A percentile compares a stretch with the other conserved stretches of the same genome.
Evolutionary conservation across 2,888 invertebrate species (phyloP).

Genomic region (Polietes domitor): DNA sequence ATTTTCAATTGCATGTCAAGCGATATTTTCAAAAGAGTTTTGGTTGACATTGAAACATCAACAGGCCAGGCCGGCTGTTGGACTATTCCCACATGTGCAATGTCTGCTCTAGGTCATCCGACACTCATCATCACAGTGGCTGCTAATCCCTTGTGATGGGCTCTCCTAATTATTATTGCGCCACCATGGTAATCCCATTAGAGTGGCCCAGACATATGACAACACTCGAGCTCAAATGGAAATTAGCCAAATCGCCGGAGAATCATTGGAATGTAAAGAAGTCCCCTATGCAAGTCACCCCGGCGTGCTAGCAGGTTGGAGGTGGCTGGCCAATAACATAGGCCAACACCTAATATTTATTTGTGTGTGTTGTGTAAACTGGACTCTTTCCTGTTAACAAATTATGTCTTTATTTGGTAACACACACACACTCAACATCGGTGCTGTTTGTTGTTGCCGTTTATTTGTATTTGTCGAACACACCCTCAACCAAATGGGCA

Average conservation of each 20-base stretch:
- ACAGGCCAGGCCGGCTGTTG: neutral
- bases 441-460: neutral
- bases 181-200: neutral
- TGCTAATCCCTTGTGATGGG: neutral
- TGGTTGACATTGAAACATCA: neutral
- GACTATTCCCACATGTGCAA: neutral
- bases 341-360: neutral
- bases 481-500: constrained; percentile 6
- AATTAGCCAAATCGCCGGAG: neutral
- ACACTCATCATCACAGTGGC: neutral
- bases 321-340: neutral
- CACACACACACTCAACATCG: neutral
- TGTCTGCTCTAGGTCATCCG: neutral
- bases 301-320: neutral
- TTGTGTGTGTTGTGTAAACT: neutral
- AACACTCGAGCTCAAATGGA: neutral
- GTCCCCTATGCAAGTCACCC: neutral
- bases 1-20: no score
- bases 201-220: neutral
- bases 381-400: constrained; percentile 7
- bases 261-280: neutral
- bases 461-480: constrained; percentile 16
- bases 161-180: neutral
- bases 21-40: neutral
- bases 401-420: constrained; percentile 29